phyloP scores from a whole-genome alignment of 2,888 invertebrate genomes.

The Polydrusus pterygomalis region DNA sequence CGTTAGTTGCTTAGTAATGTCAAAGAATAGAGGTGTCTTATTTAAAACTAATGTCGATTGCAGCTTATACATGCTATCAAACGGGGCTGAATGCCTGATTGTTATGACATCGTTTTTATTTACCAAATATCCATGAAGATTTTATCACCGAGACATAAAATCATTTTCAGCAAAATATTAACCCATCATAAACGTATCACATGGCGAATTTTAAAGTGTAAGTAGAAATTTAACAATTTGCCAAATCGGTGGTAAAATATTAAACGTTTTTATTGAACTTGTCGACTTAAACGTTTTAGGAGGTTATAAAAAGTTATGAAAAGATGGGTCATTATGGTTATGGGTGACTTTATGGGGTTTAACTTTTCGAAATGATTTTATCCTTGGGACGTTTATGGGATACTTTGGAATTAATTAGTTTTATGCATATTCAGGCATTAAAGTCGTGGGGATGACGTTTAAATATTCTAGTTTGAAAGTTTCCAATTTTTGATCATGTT shows the following conservation, averaged over 20 bases:
- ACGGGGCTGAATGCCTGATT: neutral
- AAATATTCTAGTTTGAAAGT: constrained; percentile 5
- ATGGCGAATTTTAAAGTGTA: constrained; percentile 52
- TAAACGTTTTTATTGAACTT: constrained; percentile 41
- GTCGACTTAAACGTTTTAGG: constrained; percentile 41
- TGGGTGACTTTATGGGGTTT: constrained; percentile 37
- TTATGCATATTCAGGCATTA: constrained; percentile 21
- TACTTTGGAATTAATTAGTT: constrained; percentile 38
- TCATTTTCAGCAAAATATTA: constrained; percentile 24
- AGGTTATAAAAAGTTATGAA: constrained; percentile 38
- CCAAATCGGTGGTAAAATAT: constrained; percentile 59
- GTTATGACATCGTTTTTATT: constrained; percentile 19
- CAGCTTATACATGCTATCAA: too few species aligned
- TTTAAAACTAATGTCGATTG: too few species aligned
- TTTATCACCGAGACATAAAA: constrained; percentile 32
- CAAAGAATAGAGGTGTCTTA: too few species aligned
- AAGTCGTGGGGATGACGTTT: constrained; percentile 1
- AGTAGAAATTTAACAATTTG: constrained; percentile 60
- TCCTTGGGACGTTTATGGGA: constrained; percentile 40
- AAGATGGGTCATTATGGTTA: constrained; percentile 32
- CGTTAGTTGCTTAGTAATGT: too few species aligned
- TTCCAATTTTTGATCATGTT: neutral
- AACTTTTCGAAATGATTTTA: constrained; percentile 40
- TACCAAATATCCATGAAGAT: constrained; percentile 4
- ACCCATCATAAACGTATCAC: constrained; percentile 31